Evolutionary conservation across 1,140 invertebrate genomes (phyloP).

Genomic region (Brachionus rotundiformis): DNA sequence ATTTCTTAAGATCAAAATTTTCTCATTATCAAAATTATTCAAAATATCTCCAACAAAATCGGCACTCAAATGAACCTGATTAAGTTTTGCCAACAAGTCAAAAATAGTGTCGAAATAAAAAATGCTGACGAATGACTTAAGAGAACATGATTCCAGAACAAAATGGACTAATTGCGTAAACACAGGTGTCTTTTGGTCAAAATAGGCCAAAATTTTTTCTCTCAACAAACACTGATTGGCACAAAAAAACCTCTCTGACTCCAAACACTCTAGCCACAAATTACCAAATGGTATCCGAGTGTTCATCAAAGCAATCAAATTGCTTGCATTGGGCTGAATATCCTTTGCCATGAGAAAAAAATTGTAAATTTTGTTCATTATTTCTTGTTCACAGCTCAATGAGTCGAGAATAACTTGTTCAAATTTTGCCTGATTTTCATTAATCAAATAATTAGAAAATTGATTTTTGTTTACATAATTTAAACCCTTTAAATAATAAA

Average conservation of each 20-base stretch:
- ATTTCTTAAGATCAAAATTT: not conserved
- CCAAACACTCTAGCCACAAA: not conserved
- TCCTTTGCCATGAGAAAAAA: not conserved
- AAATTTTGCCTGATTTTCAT: not conserved
- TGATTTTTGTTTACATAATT: constrained; percentile 23
- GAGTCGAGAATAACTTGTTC: constrained; percentile 2
- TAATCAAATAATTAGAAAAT: not conserved
- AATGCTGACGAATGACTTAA: not conserved
- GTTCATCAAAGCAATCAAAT: not conserved
- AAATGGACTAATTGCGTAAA: not conserved
- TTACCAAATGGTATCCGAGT: not conserved
- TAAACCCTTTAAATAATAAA: not conserved
- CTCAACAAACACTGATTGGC: not conserved
- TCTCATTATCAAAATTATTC: not conserved
- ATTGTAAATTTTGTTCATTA: not conserved
- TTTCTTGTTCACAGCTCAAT: not conserved
- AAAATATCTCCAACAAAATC: not conserved
- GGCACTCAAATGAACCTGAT: not conserved
- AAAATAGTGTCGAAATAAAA: constrained; percentile 3
- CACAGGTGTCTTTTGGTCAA: not conserved
- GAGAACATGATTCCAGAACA: not conserved
- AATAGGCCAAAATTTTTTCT: not conserved
- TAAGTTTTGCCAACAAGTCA: not conserved
- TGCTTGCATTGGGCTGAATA: not conserved
- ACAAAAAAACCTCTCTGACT: not conserved